Percentiles rank a stretch among this genome's conserved stretches.
phyloP scores from a whole-genome alignment of 2,113 vertebrate genomes.

The Rhizomys pruinosus region DNA sequence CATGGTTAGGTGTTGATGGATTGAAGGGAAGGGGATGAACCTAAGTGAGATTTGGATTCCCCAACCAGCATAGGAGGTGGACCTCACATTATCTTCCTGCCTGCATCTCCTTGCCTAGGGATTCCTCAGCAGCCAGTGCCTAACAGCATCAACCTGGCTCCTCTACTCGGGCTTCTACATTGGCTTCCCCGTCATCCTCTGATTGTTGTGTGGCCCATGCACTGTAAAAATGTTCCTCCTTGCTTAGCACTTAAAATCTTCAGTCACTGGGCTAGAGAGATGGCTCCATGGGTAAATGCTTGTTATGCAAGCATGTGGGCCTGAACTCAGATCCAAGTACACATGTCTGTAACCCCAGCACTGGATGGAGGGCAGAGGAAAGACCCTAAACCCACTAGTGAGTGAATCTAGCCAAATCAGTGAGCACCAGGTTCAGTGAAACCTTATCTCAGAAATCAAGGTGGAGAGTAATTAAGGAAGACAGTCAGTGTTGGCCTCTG shows the following conservation, averaged over 20 bases:
- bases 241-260: not conserved
- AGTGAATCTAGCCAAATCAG: too few species aligned
- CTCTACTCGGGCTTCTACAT: not conserved
- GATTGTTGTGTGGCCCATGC: not conserved
- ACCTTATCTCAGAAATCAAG: too few species aligned
- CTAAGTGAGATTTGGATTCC: not conserved
- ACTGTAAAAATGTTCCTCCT: not conserved
- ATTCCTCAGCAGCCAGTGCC: not conserved
- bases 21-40: not conserved
- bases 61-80: accelerated
- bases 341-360: too few species aligned
- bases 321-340: not conserved
- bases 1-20: not conserved
- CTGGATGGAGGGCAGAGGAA: too few species aligned
- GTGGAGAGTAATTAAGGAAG: too few species aligned
- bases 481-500: too few species aligned
- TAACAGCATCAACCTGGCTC: not conserved
- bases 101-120: not conserved
- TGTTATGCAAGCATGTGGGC: not conserved
- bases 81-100: not conserved
- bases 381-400: too few species aligned
- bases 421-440: too few species aligned
- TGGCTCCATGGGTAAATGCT: not conserved
- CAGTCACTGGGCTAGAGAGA: not conserved
- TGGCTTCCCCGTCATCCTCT: not conserved